Evolutionary conservation across 2,113 vertebrate species (phyloP).

Genomic region (Balaeniceps rex): DNA sequence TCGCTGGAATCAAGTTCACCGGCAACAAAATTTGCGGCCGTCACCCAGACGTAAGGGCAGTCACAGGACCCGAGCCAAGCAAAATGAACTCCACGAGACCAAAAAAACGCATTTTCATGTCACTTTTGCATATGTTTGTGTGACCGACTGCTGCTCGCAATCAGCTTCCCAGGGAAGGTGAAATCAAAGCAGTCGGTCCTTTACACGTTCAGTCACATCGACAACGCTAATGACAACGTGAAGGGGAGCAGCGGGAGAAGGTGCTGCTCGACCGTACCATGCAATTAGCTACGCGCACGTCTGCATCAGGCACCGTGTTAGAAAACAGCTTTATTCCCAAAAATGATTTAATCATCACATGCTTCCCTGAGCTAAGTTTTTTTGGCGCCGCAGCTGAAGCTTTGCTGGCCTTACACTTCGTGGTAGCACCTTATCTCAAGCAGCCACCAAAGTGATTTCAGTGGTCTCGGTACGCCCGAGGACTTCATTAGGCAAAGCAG

Average conservation of each 20-base stretch:
- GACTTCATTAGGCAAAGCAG: background rate
- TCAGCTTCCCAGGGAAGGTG: background rate
- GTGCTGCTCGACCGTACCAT: rapidly evolving
- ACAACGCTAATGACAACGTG: rapidly evolving
- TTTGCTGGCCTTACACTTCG: background rate
- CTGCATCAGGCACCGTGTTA: background rate
- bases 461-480: rapidly evolving
- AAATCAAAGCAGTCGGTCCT: background rate
- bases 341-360: rapidly evolving
- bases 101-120: background rate
- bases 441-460: background rate
- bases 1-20: background rate
- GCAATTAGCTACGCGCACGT: background rate
- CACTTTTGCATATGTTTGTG: rapidly evolving
- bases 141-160: background rate
- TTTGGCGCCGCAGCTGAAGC: background rate
- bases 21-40: background rate
- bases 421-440: background rate
- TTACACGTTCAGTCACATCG: background rate
- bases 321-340: background rate
- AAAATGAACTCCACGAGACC: background rate
- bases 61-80: background rate
- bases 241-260: background rate
- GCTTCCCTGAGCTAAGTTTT: background rate
- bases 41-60: background rate